These are phyloP conservation scores for Haliaeetus albicilla DNA, from an alignment of 2,797 vertebrate genomes.

Conservation along the genomic window DNA sequence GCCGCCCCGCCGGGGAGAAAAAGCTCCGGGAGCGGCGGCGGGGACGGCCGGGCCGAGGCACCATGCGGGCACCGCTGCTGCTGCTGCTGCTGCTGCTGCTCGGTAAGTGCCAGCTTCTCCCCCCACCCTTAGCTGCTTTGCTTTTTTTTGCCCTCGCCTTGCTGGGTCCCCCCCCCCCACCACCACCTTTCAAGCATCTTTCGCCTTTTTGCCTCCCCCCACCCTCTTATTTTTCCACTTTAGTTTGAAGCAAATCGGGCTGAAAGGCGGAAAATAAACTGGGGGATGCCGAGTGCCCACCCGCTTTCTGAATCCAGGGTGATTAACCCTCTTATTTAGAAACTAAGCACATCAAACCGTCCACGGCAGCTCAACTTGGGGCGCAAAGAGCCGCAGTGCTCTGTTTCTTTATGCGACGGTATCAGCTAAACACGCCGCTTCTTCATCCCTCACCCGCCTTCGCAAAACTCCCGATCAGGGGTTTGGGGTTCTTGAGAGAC, in stretches of 20 bases:
- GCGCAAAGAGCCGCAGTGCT: neutral
- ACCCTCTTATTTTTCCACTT: too few species aligned
- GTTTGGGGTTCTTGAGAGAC: fast-evolving
- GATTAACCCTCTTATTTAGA: too few species aligned
- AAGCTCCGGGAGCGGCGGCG: neutral
- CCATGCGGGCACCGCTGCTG: conserved; percentile 9
- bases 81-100: neutral
- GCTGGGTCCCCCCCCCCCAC: too few species aligned
- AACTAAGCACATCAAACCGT: neutral
- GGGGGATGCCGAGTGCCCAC: neutral
- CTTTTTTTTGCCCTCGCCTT: neutral
- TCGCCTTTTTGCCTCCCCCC: neutral
- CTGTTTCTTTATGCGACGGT: neutral
- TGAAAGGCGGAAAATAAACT: fast-evolving
- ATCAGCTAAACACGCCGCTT: neutral
- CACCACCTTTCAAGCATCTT: neutral
- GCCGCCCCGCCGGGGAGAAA: neutral
- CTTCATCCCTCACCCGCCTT: neutral
- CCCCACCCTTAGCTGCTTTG: too few species aligned
- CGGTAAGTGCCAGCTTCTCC: neutral
- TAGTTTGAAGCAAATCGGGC: neutral
- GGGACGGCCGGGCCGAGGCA: neutral
- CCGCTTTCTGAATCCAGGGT: fast-evolving
- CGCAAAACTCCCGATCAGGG: neutral
- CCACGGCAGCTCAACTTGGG: neutral